Evolutionary conservation across 2,888 invertebrate species (phyloP), one percentile per base, ranked within the genome.

Genomic region (Platycnemis pennipes): DNA sequence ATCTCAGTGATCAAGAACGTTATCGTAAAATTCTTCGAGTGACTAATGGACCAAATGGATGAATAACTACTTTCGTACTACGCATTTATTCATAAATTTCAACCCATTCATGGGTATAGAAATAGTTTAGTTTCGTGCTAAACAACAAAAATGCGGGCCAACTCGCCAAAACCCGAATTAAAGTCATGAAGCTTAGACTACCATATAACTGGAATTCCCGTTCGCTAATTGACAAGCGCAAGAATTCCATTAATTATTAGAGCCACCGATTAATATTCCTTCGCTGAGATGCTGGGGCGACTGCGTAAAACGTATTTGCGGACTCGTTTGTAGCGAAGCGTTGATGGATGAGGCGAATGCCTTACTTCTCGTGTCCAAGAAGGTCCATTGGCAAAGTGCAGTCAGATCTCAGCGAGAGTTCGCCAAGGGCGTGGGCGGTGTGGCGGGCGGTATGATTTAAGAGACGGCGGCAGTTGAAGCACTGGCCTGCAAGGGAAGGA

Each of bases 371-470:
- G 13, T 77, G 77, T 13, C 31, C 13, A 11, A 37, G 37, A 4
- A 63, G 13, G 49, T 19, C 37, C 37, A 77, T 77, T 77, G 77
- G 77, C 77, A 37, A 77, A 77, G 77, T 77, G 77, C 77, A 77
- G 77, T 13, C 3, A 11, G 31, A 37, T 2, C 16, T 26, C 11
- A 8, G 37, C 31, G 77, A 5, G 31, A 0, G 77, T 37, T 37
- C 0, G 77, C 77, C 77, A 77, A 77, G 37, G 0, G 37, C 13
- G 77, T 77, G 77, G 77, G 77, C 37, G 77, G 22, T 11, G 31
- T 1, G 31, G 13, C 69, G 37, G 31, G 31, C 77, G 31, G 31
- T 37, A 37, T 37, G 77, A 37, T 63, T 63, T 63, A 63, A 26
- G 22, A 63, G 63, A 63, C 63, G 26, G n/a, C 63, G 26, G 22